These are phyloP conservation scores for Cirrhinus mrigala DNA, from an alignment of 2,797 vertebrate genomes.

Conservation along the genomic window DNA sequence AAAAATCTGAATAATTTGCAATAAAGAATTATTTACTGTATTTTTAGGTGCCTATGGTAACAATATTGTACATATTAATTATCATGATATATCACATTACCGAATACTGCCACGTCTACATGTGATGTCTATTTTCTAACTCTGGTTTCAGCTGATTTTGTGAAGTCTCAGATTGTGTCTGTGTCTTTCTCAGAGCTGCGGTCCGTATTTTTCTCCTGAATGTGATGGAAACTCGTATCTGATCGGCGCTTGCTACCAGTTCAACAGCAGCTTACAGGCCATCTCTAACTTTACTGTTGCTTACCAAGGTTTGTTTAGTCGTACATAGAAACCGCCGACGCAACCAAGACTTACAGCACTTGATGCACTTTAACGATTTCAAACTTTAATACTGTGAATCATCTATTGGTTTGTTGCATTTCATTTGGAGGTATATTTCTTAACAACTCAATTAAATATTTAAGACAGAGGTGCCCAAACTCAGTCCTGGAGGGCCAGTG, in stretches of 20 bases:
- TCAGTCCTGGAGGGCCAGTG: no score
- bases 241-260: slow-evolving; percentile 80
- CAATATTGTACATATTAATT: no score
- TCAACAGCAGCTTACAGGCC: slow-evolving; percentile 54
- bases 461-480: not conserved
- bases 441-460: not conserved
- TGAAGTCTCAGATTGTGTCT: no score
- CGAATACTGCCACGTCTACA: no score
- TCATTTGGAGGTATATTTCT: not conserved
- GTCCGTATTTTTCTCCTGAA: slow-evolving; percentile 74
- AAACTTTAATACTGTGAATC: slow-evolving; percentile 23
- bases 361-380: no score
- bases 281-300: slow-evolving; percentile 58
- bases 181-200: slow-evolving; percentile 77
- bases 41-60: no score
- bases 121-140: no score
- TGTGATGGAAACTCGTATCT: slow-evolving; percentile 82
- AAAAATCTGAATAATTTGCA: no score
- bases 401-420: not conserved
- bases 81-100: no score
- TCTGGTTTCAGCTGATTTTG: not conserved
- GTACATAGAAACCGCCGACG: no score
- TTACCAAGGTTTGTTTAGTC: slow-evolving; percentile 76
- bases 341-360: no score
- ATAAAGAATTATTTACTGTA: no score